Base-by-base conservation (phyloP, 2,888 invertebrate species). In the Agrochola lychnidis region DNA sequence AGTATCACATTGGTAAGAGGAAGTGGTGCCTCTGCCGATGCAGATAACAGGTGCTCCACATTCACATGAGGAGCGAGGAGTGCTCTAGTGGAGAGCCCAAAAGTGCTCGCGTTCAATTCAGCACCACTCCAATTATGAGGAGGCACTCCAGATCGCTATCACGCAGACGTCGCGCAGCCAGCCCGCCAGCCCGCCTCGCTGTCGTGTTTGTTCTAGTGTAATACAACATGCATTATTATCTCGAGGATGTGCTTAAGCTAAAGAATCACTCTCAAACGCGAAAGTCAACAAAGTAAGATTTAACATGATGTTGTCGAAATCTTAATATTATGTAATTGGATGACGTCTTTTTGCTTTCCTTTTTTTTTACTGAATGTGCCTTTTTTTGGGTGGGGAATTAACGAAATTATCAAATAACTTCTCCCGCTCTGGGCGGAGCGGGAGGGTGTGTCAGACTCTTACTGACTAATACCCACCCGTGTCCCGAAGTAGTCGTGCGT, bases 141-240 rank as follows among this genome's bases (percentile, higher is more conserved):
- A 45, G 14, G 45, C 7, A 48, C 76, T 59, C 30, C 69, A 48
- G 78, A 78, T 78, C 30, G 10, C n/a, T 70, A 70, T 69, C 78
- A n/a, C 19, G 66, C 22, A 36, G 51, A n/a, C 16, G 40, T 6
- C 30, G 45, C 45, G 78, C 45, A 9, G 78, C 78, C 61, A 42
- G 30, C 63, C 30, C 3, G 36, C 36, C 36, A 36, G 36, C 36
- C 9, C n/a, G 70, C 53, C 22, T 72, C 22, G n/a, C 12, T 42
- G 40, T 22, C 25, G 7, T 42, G 16, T 22, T 42, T 30, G n/a
- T 40, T 40, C 36, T 19, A 70, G 12, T 14, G 12, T 45, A 42
- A 12, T n/a, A 67, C 16, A 48, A 45, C 45, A 51, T 40, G 19
- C 70, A n/a, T 45, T 70, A 30, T 42, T 30, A 67, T 70, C 30